Conservation (phyloP, 2,113 vertebrate genomes). For the Ceratotherium simum region DNA sequence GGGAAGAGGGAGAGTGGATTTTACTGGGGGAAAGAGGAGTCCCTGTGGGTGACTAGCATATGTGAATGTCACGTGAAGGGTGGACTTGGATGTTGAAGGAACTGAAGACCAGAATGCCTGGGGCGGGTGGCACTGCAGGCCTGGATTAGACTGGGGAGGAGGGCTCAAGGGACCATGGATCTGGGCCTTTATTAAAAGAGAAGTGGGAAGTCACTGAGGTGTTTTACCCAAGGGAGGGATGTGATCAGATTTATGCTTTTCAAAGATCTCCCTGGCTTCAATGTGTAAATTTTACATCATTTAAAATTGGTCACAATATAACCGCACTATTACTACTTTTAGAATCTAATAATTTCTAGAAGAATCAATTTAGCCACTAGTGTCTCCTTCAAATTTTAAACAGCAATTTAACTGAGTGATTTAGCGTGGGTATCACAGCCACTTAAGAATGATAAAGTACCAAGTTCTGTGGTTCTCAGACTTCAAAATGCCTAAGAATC, state of each 20-base stretch:
- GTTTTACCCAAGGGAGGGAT: neutral
- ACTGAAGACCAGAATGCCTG: neutral
- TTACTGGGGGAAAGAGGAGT: neutral
- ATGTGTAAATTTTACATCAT: neutral
- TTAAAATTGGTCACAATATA: neutral
- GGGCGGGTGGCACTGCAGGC: too few species aligned
- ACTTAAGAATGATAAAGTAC: conserved; percentile 12
- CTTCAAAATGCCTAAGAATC: neutral
- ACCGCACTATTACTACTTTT: neutral
- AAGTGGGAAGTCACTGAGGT: neutral
- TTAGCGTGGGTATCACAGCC: neutral
- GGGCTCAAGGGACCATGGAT: neutral
- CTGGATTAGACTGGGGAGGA: neutral
- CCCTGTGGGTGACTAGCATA: neutral
- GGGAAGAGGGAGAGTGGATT: neutral
- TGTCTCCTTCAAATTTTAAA: conserved; percentile 54
- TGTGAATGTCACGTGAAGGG: neutral
- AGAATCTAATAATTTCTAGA: conserved; percentile 53
- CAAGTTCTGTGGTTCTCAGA: neutral
- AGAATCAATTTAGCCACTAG: conserved; percentile 45
- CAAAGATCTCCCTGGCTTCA: neutral
- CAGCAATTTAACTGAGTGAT: conserved; percentile 31
- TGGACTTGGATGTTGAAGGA: neutral
- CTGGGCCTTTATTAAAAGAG: neutral
- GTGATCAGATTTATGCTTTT: neutral